These are phyloP conservation scores for Nymphalis c-album DNA, from an alignment of 2,888 invertebrate species.

Conservation along the genomic window DNA sequence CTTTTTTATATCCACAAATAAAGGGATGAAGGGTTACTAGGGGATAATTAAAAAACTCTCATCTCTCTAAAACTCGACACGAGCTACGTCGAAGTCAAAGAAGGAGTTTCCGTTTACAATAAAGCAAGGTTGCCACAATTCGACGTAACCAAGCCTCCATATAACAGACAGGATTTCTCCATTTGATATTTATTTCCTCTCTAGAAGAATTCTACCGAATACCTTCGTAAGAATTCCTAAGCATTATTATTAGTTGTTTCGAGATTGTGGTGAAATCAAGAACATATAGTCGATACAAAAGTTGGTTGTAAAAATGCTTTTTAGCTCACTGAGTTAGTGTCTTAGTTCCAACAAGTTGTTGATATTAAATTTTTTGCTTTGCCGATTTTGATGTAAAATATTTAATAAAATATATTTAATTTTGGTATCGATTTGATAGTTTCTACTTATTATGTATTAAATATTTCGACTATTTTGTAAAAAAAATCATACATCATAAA, in stretches of 20 bases:
- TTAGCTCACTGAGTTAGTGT: not conserved
- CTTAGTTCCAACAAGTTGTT: too few species aligned
- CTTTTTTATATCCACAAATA: not conserved
- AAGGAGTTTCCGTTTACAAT: not conserved
- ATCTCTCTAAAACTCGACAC: not conserved
- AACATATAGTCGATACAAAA: not conserved
- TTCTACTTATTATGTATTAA: too few species aligned
- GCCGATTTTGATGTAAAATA: too few species aligned
- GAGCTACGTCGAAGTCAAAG: not conserved
- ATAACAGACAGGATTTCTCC: constrained; percentile 27
- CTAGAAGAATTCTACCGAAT: constrained; percentile 15
- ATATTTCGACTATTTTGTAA: too few species aligned
- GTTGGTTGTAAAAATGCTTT: not conserved
- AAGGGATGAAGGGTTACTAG: not conserved
- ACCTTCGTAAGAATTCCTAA: constrained; percentile 30
- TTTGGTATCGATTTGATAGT: too few species aligned
- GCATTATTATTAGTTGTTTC: constrained; percentile 24
- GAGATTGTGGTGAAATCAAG: constrained; percentile 9
- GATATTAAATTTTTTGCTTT: too few species aligned
- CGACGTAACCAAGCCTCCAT: constrained; percentile 17
- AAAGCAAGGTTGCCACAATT: constrained; percentile 22
- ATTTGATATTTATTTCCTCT: constrained; percentile 33
- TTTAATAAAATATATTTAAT: too few species aligned
- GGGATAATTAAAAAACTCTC: not conserved
- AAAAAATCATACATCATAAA: too few species aligned